Base-by-base conservation (phyloP, 1,140 invertebrate genomes). In the Heliconius hewitsoni region DNA sequence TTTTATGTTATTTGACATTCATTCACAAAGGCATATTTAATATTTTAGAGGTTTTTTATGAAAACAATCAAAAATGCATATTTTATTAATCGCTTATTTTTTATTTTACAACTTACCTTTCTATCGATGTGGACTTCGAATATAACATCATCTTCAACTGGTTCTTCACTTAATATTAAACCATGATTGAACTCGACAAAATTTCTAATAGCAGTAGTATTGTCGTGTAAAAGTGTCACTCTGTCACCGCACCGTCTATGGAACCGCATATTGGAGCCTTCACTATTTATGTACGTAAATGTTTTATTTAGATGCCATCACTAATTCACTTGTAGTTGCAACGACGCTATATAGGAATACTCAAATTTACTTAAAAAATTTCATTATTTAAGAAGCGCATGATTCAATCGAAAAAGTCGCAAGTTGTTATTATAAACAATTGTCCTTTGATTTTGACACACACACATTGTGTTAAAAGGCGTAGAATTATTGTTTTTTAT, bases 111-210 rank as follows among this genome's bases (percentile, higher is more conserved):
- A 84, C 87, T 89, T 94, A 98, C 98, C 96, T 98, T 98, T 94
- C 97, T 97, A 86, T 98, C 98, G 85, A 99, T 98, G 85, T 96
- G 96, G 78, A 98, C 96, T 96, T 98, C 97, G 93, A 99, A 99
- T 66, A 98, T 94, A 83, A 97, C 95, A 95, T 98, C 97, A 90
- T 98, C 97, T 84, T 95, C 95, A 8, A 99, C 94, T 9, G 98
- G 97, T 85, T 97, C 96, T 23, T 96, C 96, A 87, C 97, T 98
- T 80, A 99, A 96, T n/a, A 98, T 92, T 46, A 94, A 84, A 27
- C 92, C 92, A 76, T 94, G 91, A 94, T 98, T 98, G 88, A 98
- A 98, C 87, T 97, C 96, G 75, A 96, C 96, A 83, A 96, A 96
- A 90, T 97, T 97, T 88, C 98, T 95, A 77, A 97, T 95, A 16